These are phyloP conservation scores for Poecilia picta DNA, from an alignment of 2,797 vertebrate species.

Conservation along the genomic window DNA sequence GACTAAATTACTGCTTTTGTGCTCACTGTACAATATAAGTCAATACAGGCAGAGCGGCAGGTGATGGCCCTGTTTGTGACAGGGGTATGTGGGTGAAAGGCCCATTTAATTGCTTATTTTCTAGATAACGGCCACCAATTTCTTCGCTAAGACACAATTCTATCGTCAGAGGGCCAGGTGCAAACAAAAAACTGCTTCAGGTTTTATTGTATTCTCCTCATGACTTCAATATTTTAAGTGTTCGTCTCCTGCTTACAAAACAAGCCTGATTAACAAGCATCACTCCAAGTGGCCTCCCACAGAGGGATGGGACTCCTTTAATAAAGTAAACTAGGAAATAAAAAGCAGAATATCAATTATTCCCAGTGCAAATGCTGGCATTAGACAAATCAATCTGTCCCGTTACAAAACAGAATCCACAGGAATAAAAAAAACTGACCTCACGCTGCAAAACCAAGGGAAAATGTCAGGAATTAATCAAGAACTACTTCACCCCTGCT, in stretches of 20 bases:
- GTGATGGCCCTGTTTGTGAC: conserved; percentile 47
- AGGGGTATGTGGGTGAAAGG: conserved; percentile 1
- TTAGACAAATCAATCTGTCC: conserved; percentile 1
- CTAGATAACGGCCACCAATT: conserved; percentile 43
- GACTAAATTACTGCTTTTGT: conserved; percentile 64
- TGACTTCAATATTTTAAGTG: conserved; percentile 56
- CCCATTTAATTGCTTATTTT: conserved; percentile 32
- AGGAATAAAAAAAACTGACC: neutral
- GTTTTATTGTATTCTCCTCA: conserved; percentile 49
- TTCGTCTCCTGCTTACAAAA: conserved; percentile 63
- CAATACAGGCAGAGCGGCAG: conserved; percentile 59
- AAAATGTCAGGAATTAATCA: neutral
- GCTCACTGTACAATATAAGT: conserved; percentile 47
- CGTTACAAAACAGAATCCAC: neutral
- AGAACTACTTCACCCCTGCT: neutral
- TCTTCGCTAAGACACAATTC: conserved; percentile 31
- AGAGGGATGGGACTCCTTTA: conserved; percentile 46
- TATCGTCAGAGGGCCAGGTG: conserved; percentile 55
- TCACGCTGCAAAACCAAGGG: neutral
- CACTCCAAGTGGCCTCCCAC: conserved; percentile 63
- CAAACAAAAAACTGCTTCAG: conserved; percentile 43
- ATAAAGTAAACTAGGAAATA: conserved; percentile 40
- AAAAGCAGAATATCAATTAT: conserved; percentile 25
- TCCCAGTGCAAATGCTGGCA: conserved; percentile 8
- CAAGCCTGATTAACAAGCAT: conserved; percentile 59